A percentile compares a stretch with the other conserved stretches of the same genome.
phyloP scores from a whole-genome alignment of 1,140 invertebrate genomes.

The Bemisia tabaci region DNA sequence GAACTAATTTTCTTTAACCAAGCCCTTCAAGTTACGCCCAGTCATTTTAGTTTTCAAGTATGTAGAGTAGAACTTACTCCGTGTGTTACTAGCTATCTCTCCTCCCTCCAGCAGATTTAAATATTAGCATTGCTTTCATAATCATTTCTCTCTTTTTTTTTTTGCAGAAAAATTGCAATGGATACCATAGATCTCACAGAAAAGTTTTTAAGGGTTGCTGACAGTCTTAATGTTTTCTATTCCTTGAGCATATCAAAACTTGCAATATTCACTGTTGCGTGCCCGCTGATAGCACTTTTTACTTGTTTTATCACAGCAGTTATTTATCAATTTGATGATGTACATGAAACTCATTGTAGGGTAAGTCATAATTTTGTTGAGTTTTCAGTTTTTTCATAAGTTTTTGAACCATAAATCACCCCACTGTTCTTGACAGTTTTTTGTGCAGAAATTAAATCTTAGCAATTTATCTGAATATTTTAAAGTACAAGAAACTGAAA shows the following conservation, averaged over 20 bases:
- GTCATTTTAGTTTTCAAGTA: no score
- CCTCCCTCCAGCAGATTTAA: no score
- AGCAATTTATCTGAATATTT: no score
- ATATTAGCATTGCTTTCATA: no score
- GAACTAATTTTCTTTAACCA: no score
- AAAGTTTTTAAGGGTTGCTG: not conserved
- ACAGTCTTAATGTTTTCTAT: not conserved
- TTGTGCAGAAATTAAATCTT: no score
- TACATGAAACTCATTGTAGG: constrained; percentile 82
- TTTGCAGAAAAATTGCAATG: not conserved
- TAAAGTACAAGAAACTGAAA: no score
- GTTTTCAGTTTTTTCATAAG: not conserved
- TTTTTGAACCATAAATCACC: no score
- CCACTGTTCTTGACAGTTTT: no score
- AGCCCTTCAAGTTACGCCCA: no score
- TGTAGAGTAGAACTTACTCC: no score
- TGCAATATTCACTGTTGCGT: constrained; percentile 61
- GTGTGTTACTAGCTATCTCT: no score
- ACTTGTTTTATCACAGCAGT: constrained; percentile 75
- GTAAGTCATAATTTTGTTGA: constrained; percentile 42
- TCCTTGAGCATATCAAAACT: constrained; percentile 45
- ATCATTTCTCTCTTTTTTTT: not conserved
- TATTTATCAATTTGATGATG: constrained; percentile 78
- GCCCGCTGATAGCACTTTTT: constrained; percentile 64
- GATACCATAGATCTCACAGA: not conserved